Percentiles rank a stretch among this genome's conserved stretches.
These are phyloP conservation scores for Anableps anableps DNA, from an alignment of 2,797 vertebrate genomes.

Conservation along the genomic window DNA sequence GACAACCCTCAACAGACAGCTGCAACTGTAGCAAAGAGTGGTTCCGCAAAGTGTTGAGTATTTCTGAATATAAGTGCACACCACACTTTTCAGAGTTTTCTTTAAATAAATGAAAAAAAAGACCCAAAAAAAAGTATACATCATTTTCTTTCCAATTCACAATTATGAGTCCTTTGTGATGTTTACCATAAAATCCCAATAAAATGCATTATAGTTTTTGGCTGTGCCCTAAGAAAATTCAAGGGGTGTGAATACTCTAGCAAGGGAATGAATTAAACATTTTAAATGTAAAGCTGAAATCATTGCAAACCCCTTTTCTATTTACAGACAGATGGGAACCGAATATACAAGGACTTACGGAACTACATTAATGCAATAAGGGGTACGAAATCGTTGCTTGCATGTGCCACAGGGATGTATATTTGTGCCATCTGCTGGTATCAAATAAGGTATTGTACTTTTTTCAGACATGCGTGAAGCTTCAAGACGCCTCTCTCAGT, in stretches of 20 bases:
- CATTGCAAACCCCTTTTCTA: neutral
- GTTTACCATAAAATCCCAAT: neutral
- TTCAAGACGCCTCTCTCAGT: conserved; percentile 90
- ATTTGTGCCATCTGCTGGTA: conserved; percentile 27
- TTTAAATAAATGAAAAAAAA: neutral
- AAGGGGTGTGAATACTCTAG: neutral
- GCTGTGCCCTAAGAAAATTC: neutral
- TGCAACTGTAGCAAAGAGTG: neutral
- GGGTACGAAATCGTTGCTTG: conserved; percentile 76
- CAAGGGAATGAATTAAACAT: neutral
- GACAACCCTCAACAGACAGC: no score
- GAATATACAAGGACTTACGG: conserved; percentile 91
- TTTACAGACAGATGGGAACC: conserved; percentile 88
- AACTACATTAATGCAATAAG: conserved; percentile 87
- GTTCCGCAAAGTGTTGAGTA: neutral
- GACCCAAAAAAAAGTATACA: neutral
- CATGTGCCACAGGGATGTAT: conserved; percentile 14
- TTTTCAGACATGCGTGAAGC: conserved; percentile 91
- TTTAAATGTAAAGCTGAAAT: conserved; percentile 13
- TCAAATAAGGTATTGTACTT: neutral
- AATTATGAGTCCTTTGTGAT: neutral
- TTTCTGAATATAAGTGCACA: neutral
- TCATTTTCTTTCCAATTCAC: neutral
- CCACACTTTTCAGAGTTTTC: no score
- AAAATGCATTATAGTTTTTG: neutral